Base-by-base conservation (phyloP, 2,888 invertebrate species). In the Apodemia duryi region DNA sequence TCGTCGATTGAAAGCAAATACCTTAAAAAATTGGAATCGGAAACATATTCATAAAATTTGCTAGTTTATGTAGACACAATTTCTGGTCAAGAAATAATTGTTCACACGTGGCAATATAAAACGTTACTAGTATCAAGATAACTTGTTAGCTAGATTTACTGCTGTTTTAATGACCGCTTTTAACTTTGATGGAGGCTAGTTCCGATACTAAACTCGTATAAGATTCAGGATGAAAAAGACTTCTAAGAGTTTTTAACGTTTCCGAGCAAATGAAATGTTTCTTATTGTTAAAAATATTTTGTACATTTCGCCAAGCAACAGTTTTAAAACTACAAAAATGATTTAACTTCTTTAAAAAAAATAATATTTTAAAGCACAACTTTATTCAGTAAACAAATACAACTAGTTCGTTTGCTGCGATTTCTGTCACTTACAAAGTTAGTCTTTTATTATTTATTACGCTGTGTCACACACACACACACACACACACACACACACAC, bases 71-170 rank as follows among this genome's bases (percentile, higher is more conserved):
- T 43, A 43, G 11, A 43, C 43, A 11, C 10, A 11, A 43, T 43
- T 43, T 43, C 10, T 43, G 43, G 43, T 43, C 43, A 43, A 43
- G 43, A 43, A 43, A 11, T 11, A 54, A 54, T 29, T 54, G 54
- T 29, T 64, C 64, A 64, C 49, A 46, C 46, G 21, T 61, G 49
- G 57, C 54, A 46, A 57, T 64, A 43, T 57, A 64, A 60, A 63
- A 38, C 38, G 52, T 62, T 32, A 35, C 52, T 63, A 41, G 35
- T 51, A 38, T 63, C 52, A 52, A 38, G 52, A 62, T 46, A 28
- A 73, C 71, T 73, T 74, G 78, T 79, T 75, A 77, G 76, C 74
- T 73, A 80, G 79, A 81, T 81, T 82, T 81, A 83, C 74, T 69
- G 72, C 63, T 68, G 71, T 75, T 80, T 77, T 82, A 83, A 82